Evolutionary conservation across 2,113 vertebrate genomes (phyloP).

Genomic region (Alethe diademata): DNA sequence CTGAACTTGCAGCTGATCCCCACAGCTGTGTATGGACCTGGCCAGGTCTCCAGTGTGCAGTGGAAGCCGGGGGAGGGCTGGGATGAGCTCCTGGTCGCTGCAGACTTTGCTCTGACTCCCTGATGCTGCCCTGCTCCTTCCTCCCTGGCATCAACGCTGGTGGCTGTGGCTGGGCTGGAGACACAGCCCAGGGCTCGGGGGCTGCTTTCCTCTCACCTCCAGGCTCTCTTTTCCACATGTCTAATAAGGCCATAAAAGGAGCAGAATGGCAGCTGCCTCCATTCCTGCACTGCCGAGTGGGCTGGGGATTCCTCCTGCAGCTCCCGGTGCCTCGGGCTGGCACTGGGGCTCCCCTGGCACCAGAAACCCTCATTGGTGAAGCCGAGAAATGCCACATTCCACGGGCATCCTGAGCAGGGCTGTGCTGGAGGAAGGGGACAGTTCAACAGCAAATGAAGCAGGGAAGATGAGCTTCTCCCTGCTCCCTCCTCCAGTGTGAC

Average conservation of each 20-base stretch:
- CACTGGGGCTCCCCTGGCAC: not conserved
- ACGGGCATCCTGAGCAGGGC: not conserved
- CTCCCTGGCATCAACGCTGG: not conserved
- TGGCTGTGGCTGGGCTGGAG: not conserved
- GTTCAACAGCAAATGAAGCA: not conserved
- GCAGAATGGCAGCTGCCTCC: accelerated
- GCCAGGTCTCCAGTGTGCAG: accelerated
- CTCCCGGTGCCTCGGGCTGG: accelerated
- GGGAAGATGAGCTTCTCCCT: not conserved
- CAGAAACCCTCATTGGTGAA: accelerated
- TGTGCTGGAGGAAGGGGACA: not conserved
- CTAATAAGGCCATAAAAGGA: not conserved
- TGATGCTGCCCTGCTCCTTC: not conserved
- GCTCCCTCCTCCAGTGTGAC: not conserved
- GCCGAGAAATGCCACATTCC: not conserved
- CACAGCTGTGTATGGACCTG: not conserved
- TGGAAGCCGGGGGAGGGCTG: not conserved
- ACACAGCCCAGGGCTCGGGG: not conserved
- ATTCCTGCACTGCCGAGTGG: accelerated
- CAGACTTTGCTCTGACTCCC: not conserved
- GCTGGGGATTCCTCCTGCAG: accelerated
- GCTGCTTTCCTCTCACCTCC: not conserved
- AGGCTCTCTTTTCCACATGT: not conserved
- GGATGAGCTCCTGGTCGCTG: not conserved
- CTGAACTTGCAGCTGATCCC: not conserved